Base-by-base conservation (phyloP, 2,888 invertebrate species). In the Diplolepis rosae region DNA sequence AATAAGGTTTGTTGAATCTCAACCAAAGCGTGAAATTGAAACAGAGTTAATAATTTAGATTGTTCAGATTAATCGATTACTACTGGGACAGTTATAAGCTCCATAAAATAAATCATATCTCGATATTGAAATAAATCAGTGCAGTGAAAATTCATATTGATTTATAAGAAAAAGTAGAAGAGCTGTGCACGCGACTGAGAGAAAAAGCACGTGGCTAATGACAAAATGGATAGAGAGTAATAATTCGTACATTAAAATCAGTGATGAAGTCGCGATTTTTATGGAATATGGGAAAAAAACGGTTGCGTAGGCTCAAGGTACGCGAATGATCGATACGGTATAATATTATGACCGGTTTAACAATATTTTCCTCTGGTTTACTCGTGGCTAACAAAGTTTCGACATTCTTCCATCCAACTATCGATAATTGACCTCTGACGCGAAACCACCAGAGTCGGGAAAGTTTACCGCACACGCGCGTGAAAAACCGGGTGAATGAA, bases 291-390 rank as follows among this genome's bases (percentile, higher is more conserved):
- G 11, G 22, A 13, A 32, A 35, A 56, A 56, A 6, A 56, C 32
- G 2, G 13, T 56, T 56, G 24, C 32, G 13, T 56, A 32, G 27
- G 28, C 22, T 24, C 9, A 4, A n/a, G 4, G 9, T 18, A 15
- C 0, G 39, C 54, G 9, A 32, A 30, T 9, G 30, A 32, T 54
- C 11, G 13, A 18, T 30, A 18, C n/a, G 3, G 7, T 54, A 18
- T 9, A 6, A 32, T 39, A 61, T 56, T 56, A 56, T 61, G 61
- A 61, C 61, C 24, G 61, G n/a, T 39, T 39, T 61, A 61, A 61
- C 39, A 61, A 61, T 61, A 61, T 61, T 61, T 61, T 61, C 61
- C n/a, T n/a, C 13, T 5, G n/a, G 51, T 22, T 24, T 35, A 18
- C 13, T 56, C 18, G 18, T 13, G 35, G 18, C 56, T 39, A 39